Evolutionary conservation across 37 sponge, comb jelly and placozoan species (phyloP).

Genomic region (Beroe forskalii): DNA sequence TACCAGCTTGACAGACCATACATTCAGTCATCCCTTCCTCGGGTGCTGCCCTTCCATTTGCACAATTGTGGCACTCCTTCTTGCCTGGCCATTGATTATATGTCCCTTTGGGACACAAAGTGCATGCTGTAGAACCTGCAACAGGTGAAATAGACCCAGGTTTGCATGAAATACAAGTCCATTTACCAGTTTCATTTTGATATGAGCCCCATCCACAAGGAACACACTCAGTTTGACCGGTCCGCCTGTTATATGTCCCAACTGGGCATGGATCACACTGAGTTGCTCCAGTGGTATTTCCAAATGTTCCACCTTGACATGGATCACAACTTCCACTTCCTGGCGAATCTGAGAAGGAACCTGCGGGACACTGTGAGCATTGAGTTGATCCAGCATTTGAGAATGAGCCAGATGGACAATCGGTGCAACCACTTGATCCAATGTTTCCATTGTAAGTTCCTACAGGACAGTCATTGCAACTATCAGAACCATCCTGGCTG

Average conservation of each 20-base stretch:
- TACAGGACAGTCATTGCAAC: constrained; percentile 5
- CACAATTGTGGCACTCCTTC: neutral
- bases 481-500: neutral
- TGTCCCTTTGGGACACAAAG: neutral
- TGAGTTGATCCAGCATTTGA: neutral
- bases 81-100: neutral
- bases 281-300: neutral
- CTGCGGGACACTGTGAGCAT: neutral
- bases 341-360: neutral
- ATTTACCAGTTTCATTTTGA: neutral
- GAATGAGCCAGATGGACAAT: neutral
- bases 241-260: neutral
- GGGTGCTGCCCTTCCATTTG: neutral
- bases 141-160: neutral
- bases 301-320: neutral
- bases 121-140: neutral
- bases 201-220: neutral
- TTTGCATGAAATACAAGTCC: neutral
- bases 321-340: neutral
- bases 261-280: neutral
- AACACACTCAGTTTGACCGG: neutral
- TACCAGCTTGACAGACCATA: neutral
- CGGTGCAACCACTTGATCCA: neutral
- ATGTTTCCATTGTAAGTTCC: neutral
- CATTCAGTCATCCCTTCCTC: neutral